Base-by-base conservation (phyloP, 1,140 invertebrate species). In the Drosophila truncata region DNA sequence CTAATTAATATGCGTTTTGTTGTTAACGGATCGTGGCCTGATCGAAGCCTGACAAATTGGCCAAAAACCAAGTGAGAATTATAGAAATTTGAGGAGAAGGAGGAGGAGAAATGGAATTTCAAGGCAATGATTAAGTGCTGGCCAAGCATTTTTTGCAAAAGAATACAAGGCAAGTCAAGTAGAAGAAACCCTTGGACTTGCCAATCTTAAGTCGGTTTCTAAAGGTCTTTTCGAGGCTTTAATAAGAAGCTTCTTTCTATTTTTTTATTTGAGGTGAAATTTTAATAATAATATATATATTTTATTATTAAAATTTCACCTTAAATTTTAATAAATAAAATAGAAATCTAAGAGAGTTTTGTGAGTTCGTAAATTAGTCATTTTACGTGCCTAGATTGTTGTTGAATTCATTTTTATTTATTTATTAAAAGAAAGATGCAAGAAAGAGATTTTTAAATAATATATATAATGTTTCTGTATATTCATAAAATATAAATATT, bases 1-100 rank as follows among this genome's bases (percentile, higher is more conserved):
- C 39, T 73, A 73, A 47, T 74, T 73, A 73, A 74, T 74, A 61
- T 62, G 39, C 69, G 41, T 54, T 50, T 46, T 35, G 39, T 37
- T 74, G 55, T 46, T 57, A 57, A 69, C 67, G 64, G 49, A 37
- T 71, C 42, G 27, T 14, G 31, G 37, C 35, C 57, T 11, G 57
- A 41, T 61, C 37, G 57, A 61, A 74, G 71, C 57, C 67, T 74
- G 71, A 74, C 69, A 74, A 74, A 74, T 74, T 41, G 35, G 20
- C 9, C 13, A 50, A 13, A 41, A 41, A 25, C 33, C 33, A 16
- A 35, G 25, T 27, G 47, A 29, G 47, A 49, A 49, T 29, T 29
- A 11, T 49, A 27, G 25, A n/a, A 49, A 27, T 18, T 5, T 7
- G 23, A n/a, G 33, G 13, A 39, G 1, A 6, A 8, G 37, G 39